Conservation (phyloP, 1,140 invertebrate species). For the Vanessa atalanta region DNA sequence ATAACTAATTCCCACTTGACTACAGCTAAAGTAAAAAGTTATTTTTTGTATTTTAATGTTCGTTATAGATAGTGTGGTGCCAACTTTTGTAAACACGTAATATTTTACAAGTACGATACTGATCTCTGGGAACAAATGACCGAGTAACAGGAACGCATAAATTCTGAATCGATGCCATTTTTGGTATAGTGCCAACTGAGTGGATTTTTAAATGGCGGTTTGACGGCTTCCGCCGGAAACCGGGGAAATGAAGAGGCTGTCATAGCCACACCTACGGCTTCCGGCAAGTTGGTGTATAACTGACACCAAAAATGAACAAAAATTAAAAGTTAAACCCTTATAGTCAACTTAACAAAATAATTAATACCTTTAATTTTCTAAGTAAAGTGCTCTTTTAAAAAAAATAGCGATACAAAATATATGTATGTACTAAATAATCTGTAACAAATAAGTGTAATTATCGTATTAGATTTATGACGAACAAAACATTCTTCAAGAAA, state of each 20-base stretch:
- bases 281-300: conserved; percentile 18
- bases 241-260: conserved; percentile 50
- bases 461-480: too few species aligned
- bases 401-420: too few species aligned
- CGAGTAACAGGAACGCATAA: conserved; percentile 24
- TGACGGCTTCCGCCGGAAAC: conserved; percentile 46
- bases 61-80: neutral
- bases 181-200: conserved; percentile 39
- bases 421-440: too few species aligned
- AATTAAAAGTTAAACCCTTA: neutral
- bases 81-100: conserved; percentile 14
- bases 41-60: neutral
- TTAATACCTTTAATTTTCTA: neutral
- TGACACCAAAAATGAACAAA: neutral
- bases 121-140: conserved; percentile 5
- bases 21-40: too few species aligned
- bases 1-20: neutral
- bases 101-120: conserved; percentile 21
- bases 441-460: too few species aligned
- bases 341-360: neutral
- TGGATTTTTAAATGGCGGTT: conserved; percentile 41
- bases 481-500: neutral
- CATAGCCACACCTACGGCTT: conserved; percentile 23
- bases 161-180: conserved; percentile 35
- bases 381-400: too few species aligned